These are phyloP conservation scores for Meteorus sp. DNA, from an alignment of 1,140 invertebrate genomes.

Conservation along the genomic window DNA sequence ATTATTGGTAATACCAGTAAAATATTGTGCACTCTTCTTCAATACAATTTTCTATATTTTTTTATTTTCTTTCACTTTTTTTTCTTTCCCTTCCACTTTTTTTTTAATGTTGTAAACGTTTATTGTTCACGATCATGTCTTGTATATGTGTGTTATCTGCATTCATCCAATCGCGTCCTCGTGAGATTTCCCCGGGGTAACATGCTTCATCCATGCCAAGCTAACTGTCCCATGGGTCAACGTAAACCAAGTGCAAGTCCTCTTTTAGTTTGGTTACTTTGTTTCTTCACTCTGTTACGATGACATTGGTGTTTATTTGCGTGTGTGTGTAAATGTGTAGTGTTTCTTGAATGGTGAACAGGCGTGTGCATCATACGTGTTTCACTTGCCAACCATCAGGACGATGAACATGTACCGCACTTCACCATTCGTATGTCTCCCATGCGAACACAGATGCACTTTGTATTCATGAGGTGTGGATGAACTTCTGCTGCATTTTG, in stretches of 20 bases:
- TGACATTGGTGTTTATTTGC: neutral
- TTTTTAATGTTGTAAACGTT: neutral
- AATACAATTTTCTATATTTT: neutral
- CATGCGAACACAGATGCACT: slow-evolving; percentile 12
- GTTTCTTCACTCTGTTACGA: slow-evolving; percentile 14
- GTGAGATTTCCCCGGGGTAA: slow-evolving; percentile 56
- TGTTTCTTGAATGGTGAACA: slow-evolving; percentile 3
- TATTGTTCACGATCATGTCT: neutral
- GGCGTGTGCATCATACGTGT: slow-evolving; percentile 5
- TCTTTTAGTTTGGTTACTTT: slow-evolving; percentile 26
- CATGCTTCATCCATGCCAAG: slow-evolving; percentile 46
- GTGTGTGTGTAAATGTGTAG: neutral
- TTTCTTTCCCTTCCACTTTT: neutral
- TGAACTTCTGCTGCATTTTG: slow-evolving; percentile 13
- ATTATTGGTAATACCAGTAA: too few species aligned
- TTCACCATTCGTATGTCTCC: too few species aligned
- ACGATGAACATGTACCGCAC: slow-evolving; percentile 1
- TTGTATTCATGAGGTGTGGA: slow-evolving; percentile 18
- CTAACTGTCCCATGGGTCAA: slow-evolving; percentile 28
- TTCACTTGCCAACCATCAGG: slow-evolving; percentile 11
- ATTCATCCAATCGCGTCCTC: slow-evolving; percentile 29
- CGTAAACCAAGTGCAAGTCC: slow-evolving; percentile 19
- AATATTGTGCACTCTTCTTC: neutral
- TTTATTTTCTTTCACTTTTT: neutral
- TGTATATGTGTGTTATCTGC: slow-evolving; percentile 7